Conservation (phyloP, 2,113 vertebrate genomes). For the Bufo bufo region DNA sequence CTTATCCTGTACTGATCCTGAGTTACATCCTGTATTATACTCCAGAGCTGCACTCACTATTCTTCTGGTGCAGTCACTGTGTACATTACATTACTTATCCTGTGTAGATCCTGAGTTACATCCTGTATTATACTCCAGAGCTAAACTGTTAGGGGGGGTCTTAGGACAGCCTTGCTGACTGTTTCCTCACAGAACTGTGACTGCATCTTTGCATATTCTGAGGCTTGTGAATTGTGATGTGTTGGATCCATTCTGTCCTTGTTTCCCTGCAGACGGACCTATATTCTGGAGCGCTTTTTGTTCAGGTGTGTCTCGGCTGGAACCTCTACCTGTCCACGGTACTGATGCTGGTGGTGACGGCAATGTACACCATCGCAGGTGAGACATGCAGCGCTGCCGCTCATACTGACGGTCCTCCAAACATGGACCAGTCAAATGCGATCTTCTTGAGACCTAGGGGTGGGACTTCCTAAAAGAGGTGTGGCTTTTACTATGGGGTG, state of each 20-base stretch:
- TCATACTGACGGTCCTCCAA: background rate
- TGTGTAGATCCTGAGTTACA: background rate
- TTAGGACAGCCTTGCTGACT: background rate
- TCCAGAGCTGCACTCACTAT: too few species aligned
- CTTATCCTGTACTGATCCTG: too few species aligned
- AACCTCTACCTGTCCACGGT: conserved; percentile 87
- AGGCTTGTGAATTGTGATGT: background rate
- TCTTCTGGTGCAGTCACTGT: background rate
- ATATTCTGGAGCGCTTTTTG: conserved; percentile 85
- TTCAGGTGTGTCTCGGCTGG: conserved; percentile 93
- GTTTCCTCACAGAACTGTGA: background rate
- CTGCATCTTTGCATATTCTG: background rate
- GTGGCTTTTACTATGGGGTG: background rate
- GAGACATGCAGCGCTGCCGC: background rate
- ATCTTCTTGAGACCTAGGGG: background rate
- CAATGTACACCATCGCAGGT: conserved; percentile 89
- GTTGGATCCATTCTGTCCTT: background rate
- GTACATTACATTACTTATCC: conserved; percentile 3
- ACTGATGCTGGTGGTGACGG: conserved; percentile 83
- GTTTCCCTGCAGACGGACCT: conserved; percentile 78
- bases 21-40: background rate
- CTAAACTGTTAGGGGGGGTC: too few species aligned
- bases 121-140: background rate
- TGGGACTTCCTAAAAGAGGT: background rate
- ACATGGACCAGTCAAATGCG: too few species aligned